Percentiles rank a stretch among this genome's conserved stretches.
phyloP scores from a whole-genome alignment of 37 sponge, comb jelly and placozoan genomes.

The Bolinopsis microptera region DNA sequence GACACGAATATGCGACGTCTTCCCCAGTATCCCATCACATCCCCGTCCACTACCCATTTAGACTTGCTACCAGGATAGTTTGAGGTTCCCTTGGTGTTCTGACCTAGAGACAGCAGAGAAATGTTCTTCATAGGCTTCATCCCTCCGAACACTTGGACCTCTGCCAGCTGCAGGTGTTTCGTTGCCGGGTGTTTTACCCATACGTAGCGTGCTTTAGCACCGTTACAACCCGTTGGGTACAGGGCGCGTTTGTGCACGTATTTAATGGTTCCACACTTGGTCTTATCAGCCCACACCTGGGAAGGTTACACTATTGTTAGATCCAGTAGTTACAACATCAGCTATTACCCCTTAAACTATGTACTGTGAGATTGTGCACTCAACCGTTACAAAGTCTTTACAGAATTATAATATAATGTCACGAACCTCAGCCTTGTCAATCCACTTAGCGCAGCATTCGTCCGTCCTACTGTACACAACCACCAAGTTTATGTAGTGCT shows the following conservation, averaged over 20 bases:
- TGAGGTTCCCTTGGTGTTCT: neutral
- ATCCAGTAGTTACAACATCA: neutral
- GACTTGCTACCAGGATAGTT: neutral
- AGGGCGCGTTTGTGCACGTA: neutral
- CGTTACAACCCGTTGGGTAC: neutral
- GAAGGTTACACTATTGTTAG: neutral
- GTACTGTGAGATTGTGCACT: too few relatives aligned
- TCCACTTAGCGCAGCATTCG: neutral
- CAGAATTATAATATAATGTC: too few relatives aligned
- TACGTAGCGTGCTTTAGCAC: neutral
- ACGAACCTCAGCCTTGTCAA: neutral
- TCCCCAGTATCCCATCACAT: neutral
- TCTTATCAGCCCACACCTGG: neutral
- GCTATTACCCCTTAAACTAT: too few relatives aligned
- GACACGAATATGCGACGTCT: neutral
- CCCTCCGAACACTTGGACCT: constrained; percentile 41
- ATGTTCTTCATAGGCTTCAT: neutral
- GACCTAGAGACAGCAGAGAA: neutral
- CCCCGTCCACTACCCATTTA: neutral
- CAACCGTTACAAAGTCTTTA: too few relatives aligned
- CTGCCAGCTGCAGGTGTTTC: neutral
- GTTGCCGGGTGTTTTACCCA: neutral
- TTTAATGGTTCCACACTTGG: neutral
- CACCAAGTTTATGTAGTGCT: constrained; percentile 3
- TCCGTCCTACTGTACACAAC: neutral